Base-by-base conservation (phyloP, 2,888 invertebrate genomes). In the Spilarctia lutea region DNA sequence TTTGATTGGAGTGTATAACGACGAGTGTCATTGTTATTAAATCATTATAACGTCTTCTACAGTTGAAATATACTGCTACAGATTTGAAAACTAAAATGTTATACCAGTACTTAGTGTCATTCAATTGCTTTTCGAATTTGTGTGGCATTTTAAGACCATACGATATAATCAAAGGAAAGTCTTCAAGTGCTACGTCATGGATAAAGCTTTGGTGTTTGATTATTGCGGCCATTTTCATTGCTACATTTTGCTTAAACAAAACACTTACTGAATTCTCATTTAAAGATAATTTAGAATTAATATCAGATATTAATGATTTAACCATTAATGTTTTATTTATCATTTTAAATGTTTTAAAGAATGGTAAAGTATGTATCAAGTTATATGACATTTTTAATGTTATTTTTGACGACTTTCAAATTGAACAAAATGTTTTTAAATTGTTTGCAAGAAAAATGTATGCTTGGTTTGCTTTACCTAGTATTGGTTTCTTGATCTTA, bases 401-500 rank as follows among this genome's bases (percentile, higher is more conserved):
- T 0, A 71, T 79, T 56, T 79, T 84, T 39, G 72, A 68, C 11
- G 74, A 77, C 45, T 52, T 83, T 10, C 77, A 79, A 48, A 35
- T 83, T 10, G 56, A 81, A 6, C 35, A 11, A 0, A 52, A 56
- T 16, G n/a, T 71, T 10, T 3, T 81, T 8, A 79, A 79, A 56
- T 60, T 84, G 78, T 81, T 92, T 52, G 82, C 85, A 2, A 56
- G 85, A 0, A 93, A 92, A 76, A 75, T 92, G n/a, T 87, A 87
- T 69, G 56, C 87, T 4, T 90, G 88, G 88, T 83, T 89, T 72
- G 79, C 73, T 10, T 67, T 86, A 27, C 78, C 85, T 0, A 75
- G 79, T 42, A 4, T 79, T 1, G 56, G 86, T 27, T 89, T 87
- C 68, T 24, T 86, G 0, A 65, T 81, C 11, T 71, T 84, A 8